Percentiles rank a stretch among this genome's conserved stretches.
Conservation (phyloP, 2,113 vertebrate species). For the Diadophis punctatus region DNA sequence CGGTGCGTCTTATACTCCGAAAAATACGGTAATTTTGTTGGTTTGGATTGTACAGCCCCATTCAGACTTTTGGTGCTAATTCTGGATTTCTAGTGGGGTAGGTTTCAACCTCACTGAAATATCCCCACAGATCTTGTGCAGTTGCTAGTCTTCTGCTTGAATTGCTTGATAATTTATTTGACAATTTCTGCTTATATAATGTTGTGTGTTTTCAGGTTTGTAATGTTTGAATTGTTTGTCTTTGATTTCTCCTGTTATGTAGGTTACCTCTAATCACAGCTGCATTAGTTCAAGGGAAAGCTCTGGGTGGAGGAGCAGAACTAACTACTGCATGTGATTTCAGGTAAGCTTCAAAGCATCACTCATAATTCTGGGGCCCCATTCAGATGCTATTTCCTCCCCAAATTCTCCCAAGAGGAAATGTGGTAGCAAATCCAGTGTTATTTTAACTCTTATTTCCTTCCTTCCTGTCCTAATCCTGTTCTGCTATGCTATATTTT, state of each 20-base stretch:
- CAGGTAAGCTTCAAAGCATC: slow-evolving; percentile 71
- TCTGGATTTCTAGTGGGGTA: background rate
- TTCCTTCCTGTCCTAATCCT: background rate
- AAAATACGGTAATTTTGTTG: too few species aligned
- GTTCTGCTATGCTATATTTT: background rate
- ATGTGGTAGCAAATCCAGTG: background rate
- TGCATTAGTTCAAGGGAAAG: slow-evolving; percentile 87
- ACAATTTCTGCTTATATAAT: slow-evolving; percentile 7
- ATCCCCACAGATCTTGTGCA: background rate
- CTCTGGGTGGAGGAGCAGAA: slow-evolving; percentile 91
- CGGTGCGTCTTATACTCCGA: too few species aligned
- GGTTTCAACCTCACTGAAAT: background rate
- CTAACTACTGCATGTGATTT: slow-evolving; percentile 93
- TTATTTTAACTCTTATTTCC: background rate
- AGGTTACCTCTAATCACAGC: slow-evolving; percentile 92
- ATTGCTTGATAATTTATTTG: background rate
- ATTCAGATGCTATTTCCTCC: background rate
- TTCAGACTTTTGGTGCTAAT: background rate
- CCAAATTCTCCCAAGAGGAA: background rate
- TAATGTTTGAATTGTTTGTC: slow-evolving; percentile 1
- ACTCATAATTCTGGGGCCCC: background rate
- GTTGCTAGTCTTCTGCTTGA: background rate
- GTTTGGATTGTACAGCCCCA: background rate
- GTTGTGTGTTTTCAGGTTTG: background rate
- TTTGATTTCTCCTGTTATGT: slow-evolving; percentile 33